Conservation (phyloP, 2,113 vertebrate genomes). For the Phylloscopus trochiloides region DNA sequence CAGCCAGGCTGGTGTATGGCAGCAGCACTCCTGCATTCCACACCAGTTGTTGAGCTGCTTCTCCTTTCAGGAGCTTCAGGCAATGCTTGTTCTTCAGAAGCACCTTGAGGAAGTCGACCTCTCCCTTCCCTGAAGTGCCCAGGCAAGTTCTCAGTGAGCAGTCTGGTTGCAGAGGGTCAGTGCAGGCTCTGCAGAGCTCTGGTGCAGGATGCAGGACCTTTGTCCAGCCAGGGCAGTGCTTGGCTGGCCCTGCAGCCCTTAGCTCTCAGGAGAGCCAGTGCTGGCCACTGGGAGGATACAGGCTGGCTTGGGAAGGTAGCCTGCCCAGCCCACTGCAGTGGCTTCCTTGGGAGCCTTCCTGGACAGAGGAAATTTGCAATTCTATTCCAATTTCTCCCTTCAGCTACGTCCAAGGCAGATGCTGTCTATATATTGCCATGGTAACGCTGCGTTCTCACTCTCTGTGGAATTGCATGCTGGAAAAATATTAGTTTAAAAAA, state of each 20-base stretch:
- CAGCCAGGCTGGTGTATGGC: not conserved
- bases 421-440: slow-evolving; percentile 71
- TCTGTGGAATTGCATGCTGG: slow-evolving; percentile 68
- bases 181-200: not conserved
- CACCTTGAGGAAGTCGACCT: not conserved
- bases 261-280: not conserved
- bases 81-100: not conserved
- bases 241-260: not conserved
- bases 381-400: slow-evolving; percentile 72
- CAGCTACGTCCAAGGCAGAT: slow-evolving; percentile 72
- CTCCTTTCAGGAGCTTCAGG: not conserved
- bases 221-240: not conserved
- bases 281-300: not conserved
- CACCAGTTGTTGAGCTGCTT: not conserved
- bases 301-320: not conserved
- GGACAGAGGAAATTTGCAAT: slow-evolving; percentile 72
- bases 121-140: not conserved
- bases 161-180: not conserved
- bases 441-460: slow-evolving; percentile 69
- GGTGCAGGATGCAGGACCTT: not conserved
- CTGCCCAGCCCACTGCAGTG: not conserved
- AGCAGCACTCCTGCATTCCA: not conserved
- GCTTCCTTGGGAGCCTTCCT: slow-evolving; percentile 54
- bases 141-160: not conserved
- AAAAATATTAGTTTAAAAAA: slow-evolving; percentile 77